Percentiles rank a stretch among this genome's conserved stretches.
Conservation (phyloP, 2,888 invertebrate species). For the Rhamnusium bicolor region DNA sequence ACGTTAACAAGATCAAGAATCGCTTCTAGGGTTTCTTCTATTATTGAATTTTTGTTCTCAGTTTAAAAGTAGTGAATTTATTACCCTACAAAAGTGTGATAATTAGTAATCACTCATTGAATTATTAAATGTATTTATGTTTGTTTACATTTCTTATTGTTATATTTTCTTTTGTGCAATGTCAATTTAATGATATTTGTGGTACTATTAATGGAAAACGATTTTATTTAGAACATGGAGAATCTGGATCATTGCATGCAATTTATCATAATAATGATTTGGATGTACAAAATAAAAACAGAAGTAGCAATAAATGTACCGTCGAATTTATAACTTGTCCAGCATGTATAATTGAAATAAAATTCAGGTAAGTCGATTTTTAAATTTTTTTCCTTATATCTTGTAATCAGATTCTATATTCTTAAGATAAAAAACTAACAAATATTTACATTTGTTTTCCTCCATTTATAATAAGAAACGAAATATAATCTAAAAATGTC, state of each 20-base stretch:
- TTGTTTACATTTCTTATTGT: not conserved
- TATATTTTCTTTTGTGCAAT: slow-evolving; percentile 21
- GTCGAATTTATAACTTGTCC: slow-evolving; percentile 81
- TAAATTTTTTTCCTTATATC: too few species aligned
- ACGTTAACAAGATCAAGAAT: slow-evolving; percentile 42
- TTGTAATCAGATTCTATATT: too few species aligned
- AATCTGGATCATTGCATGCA: slow-evolving; percentile 66
- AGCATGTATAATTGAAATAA: slow-evolving; percentile 76
- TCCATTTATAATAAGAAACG: too few species aligned
- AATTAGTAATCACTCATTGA: not conserved
- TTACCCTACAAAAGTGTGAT: not conserved
- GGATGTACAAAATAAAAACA: slow-evolving; percentile 26
- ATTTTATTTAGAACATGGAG: slow-evolving; percentile 68
- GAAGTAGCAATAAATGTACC: slow-evolving; percentile 73
- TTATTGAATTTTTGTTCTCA: slow-evolving; percentile 32
- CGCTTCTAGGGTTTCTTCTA: slow-evolving; percentile 39
- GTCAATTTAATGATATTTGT: slow-evolving; percentile 52
- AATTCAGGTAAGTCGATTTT: slow-evolving; percentile 68
- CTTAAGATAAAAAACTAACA: too few species aligned
- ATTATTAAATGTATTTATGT: slow-evolving; percentile 10
- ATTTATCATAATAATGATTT: slow-evolving; percentile 58
- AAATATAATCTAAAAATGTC: too few species aligned
- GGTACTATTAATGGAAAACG: slow-evolving; percentile 49
- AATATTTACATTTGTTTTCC: too few species aligned
- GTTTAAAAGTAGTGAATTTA: not conserved